Evolutionary conservation across 2,888 invertebrate genomes (phyloP).

Genomic region (Caradrina clavipalpis): DNA sequence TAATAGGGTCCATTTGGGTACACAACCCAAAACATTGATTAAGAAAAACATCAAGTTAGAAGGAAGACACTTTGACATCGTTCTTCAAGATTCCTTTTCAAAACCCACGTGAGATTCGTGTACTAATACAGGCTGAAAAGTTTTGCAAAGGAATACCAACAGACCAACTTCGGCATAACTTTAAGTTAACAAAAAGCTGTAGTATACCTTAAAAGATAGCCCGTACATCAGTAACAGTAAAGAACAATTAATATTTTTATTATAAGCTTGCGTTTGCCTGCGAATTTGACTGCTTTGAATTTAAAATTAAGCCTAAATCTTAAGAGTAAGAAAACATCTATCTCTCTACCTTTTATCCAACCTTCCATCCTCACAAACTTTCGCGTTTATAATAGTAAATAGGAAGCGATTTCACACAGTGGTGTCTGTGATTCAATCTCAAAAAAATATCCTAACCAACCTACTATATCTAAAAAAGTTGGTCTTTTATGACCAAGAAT

Average conservation of each 20-base stretch:
- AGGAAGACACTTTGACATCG: neutral
- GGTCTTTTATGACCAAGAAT: too few relatives aligned
- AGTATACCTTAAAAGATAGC: neutral
- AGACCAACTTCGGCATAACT: slow-evolving; percentile 13
- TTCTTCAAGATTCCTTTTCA: slow-evolving; percentile 1
- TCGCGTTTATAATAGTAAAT: too few relatives aligned
- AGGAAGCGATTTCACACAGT: too few relatives aligned
- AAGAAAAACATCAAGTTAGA: neutral
- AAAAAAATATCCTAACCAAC: neutral
- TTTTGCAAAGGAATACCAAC: slow-evolving; percentile 30
- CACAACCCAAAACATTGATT: too few relatives aligned
- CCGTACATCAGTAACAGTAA: neutral
- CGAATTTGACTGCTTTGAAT: too few relatives aligned
- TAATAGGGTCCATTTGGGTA: too few relatives aligned
- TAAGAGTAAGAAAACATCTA: too few relatives aligned
- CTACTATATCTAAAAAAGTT: neutral
- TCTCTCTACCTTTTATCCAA: too few relatives aligned
- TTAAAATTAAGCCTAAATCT: too few relatives aligned
- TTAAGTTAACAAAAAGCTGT: neutral
- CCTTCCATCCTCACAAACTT: too few relatives aligned
- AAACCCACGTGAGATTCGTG: slow-evolving; percentile 1
- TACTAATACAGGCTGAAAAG: slow-evolving; percentile 6
- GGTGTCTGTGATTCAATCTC: neutral
- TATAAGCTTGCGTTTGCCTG: too few relatives aligned
- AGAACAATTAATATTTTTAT: too few relatives aligned